Evolutionary conservation across 2,888 invertebrate species (phyloP), one percentile per base, ranked within the genome.

Genomic region (Pycnomerus fuliginosus): DNA sequence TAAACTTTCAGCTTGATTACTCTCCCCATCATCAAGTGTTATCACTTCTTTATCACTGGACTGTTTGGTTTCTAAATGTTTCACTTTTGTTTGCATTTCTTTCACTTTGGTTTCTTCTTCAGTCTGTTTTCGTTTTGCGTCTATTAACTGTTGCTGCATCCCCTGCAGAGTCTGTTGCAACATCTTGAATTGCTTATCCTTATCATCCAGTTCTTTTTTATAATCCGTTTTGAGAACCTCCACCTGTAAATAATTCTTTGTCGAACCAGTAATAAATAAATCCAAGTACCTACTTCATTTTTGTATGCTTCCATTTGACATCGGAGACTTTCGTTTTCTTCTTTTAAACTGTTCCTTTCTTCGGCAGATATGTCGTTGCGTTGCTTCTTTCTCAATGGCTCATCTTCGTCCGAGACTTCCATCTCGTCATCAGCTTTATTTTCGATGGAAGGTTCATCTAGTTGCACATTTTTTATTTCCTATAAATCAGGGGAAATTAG

Each of bases 291-390:
- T 56, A 71, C 72, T 76, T 96, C 95, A 71, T 94, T 94, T 70
- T 92, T 92, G 66, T 91, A 92, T 0, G 94, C 95, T 71, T 94
- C 94, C 61, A 95, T 71, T 74, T 93, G 91, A 71, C 93, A 94
- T 47, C 87, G 82, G 16, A 96, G 76, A 55, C 87, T 88, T 61
- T 94, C 93, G 67, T 94, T 95, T 68, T 96, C 95, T 48, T 89
- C 87, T 80, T 87, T 74, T 3, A 77, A 57, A 20, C 53, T 62
- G 16, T 64, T 61, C 23, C 57, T 58, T 34, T 66, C 64, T 29
- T 62, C 64, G 15, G 35, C 50, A 8, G 46, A 55, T 37, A 44
- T 41, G 24, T 61, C 62, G 27, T 28, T 52, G 22, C 38, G 72
- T 60, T 61, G 65, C 34, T 66, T 68, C 43, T 65, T 68, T 3